Conservation (phyloP, 2,113 vertebrate species). For the Anhinga rufa region DNA sequence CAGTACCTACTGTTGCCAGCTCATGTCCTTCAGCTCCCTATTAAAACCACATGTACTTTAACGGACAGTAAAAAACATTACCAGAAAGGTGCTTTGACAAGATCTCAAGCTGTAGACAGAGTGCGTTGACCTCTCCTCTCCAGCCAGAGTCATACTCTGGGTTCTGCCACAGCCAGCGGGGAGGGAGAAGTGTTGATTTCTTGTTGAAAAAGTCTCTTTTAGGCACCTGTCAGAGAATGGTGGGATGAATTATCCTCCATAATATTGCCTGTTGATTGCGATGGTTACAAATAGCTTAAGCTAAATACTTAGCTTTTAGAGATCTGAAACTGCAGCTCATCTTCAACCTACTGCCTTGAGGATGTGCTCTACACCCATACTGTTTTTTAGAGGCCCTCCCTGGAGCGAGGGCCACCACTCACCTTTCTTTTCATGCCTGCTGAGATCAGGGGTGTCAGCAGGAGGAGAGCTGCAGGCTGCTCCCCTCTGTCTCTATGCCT, state of each 20-base stretch:
- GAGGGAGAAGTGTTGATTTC: neutral
- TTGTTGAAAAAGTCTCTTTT: neutral
- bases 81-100: neutral
- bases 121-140: rapidly evolving
- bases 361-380: neutral
- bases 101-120: neutral
- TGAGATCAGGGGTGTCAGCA: neutral
- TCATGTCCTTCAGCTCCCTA: neutral
- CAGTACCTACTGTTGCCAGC: neutral
- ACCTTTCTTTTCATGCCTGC: neutral
- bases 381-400: neutral
- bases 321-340: neutral
- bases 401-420: neutral
- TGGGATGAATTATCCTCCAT: neutral
- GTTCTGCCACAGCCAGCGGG: neutral
- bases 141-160: neutral
- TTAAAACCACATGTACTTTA: neutral
- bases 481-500: neutral
- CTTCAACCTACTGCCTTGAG: neutral
- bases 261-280: neutral
- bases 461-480: neutral
- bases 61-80: neutral
- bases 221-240: neutral
- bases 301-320: neutral
- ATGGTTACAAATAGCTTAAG: neutral